Conservation (phyloP, 2,797 vertebrate genomes). For the Clarias fuscus region DNA sequence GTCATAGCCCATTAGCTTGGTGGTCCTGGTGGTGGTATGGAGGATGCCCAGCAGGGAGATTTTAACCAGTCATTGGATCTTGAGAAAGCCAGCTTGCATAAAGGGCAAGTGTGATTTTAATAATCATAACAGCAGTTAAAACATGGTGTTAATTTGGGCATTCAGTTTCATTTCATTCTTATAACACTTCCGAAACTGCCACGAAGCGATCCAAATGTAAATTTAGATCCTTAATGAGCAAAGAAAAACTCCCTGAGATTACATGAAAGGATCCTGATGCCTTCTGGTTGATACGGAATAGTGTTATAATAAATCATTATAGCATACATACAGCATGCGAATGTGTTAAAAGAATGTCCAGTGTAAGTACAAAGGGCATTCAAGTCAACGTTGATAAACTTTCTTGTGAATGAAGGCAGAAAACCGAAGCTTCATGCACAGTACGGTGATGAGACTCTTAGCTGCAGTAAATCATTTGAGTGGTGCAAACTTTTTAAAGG, state of each 20-base stretch:
- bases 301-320: background rate
- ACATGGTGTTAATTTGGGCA: background rate
- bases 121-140: background rate
- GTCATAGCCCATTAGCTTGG: slow-evolving; percentile 60
- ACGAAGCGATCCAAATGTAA: background rate
- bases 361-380: no score
- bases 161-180: background rate
- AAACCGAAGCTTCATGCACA: no score
- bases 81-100: slow-evolving; percentile 56
- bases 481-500: no score
- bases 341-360: slow-evolving; percentile 1
- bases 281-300: background rate
- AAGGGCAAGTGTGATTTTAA: slow-evolving; percentile 43
- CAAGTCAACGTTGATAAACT: no score
- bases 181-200: background rate
- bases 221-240: background rate
- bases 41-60: slow-evolving; percentile 55
- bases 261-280: background rate
- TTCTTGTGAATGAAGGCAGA: no score
- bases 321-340: background rate
- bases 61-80: slow-evolving; percentile 55
- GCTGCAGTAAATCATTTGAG: no score
- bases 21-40: slow-evolving; percentile 54
- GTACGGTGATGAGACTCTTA: no score
- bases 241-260: background rate